Conservation (phyloP, 2,113 vertebrate genomes). For the Cyanistes caeruleus region DNA sequence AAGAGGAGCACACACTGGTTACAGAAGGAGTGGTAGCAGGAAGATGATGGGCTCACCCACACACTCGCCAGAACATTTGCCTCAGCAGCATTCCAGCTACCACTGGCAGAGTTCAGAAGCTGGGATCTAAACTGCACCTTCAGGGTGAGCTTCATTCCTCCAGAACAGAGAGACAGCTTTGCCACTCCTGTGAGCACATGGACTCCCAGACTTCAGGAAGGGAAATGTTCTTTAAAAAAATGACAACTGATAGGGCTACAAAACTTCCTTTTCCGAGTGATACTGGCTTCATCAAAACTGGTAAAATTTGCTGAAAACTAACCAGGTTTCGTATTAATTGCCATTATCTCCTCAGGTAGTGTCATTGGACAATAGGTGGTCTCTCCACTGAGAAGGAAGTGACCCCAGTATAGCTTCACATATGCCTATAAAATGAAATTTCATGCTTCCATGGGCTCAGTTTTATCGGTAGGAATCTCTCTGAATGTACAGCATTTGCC, state of each 20-base stretch:
- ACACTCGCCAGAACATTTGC: fast-evolving
- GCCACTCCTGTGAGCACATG: not conserved
- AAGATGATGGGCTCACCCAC: fast-evolving
- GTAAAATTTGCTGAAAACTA: not conserved
- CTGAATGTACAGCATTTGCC: not conserved
- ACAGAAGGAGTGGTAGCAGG: not conserved
- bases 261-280: not conserved
- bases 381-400: not conserved
- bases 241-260: not conserved
- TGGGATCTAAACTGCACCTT: not conserved
- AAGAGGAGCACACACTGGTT: not conserved
- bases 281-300: not conserved
- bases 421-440: not conserved
- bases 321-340: not conserved
- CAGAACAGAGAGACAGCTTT: not conserved
- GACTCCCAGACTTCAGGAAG: not conserved
- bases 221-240: not conserved
- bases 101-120: not conserved
- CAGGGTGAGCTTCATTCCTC: not conserved
- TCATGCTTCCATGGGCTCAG: not conserved
- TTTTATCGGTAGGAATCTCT: not conserved
- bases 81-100: not conserved
- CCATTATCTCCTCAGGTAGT: not conserved
- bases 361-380: not conserved
- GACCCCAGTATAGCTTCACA: not conserved